Evolutionary conservation across 2,797 vertebrate species (phyloP).

Genomic region (Cirrhinus molitorella): DNA sequence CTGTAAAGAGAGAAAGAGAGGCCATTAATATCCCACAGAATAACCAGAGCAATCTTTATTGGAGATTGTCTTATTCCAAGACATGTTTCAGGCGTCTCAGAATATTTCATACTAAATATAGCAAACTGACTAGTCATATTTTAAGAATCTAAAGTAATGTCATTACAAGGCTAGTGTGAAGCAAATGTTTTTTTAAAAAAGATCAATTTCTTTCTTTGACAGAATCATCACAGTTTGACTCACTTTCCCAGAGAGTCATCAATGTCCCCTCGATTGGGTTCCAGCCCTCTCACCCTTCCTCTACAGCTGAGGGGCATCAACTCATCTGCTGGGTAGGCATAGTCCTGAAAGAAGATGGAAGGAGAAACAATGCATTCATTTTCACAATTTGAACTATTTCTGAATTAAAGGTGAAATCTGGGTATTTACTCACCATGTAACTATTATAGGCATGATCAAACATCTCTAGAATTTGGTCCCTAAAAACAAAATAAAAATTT

Average conservation of each 20-base stretch:
- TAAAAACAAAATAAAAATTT: conserved; percentile 62
- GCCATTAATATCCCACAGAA: neutral
- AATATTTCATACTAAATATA: neutral
- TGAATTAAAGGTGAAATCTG: neutral
- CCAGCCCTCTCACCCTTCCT: conserved; percentile 82
- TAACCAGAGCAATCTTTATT: too few species aligned
- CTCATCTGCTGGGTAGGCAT: conserved; percentile 87
- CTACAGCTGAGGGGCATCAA: conserved; percentile 86
- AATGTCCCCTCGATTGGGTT: conserved; percentile 85
- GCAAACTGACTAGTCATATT: neutral
- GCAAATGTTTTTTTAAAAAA: neutral
- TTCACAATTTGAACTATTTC: neutral
- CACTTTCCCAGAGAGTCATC: conserved; percentile 85
- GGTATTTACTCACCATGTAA: conserved; percentile 81
- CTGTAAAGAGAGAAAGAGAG: conserved; percentile 61
- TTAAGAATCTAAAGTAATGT: neutral
- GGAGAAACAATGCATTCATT: too few species aligned
- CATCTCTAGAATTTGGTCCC: conserved; percentile 85
- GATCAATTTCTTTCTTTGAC: neutral
- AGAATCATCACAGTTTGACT: conserved; percentile 56
- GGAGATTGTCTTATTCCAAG: too few species aligned
- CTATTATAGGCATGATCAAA: conserved; percentile 86
- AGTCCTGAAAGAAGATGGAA: conserved; percentile 73
- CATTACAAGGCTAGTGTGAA: too few species aligned
- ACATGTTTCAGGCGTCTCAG: neutral